Percentiles rank a stretch among this genome's conserved stretches.
Evolutionary conservation across 2,797 vertebrate genomes (phyloP).

Genomic region (Peromyscus aztecus): DNA sequence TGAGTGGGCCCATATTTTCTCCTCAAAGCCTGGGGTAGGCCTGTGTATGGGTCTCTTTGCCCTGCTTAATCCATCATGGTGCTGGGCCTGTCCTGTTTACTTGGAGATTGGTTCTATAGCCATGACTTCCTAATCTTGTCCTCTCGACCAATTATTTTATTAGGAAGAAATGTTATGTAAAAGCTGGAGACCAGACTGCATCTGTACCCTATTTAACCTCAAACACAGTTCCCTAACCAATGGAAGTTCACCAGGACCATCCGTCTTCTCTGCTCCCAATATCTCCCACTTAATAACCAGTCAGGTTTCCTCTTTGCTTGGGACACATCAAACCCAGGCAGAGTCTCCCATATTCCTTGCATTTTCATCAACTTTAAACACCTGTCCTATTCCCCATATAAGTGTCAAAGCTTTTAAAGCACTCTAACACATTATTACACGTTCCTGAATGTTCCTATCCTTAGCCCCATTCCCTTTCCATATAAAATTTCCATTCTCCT

Average conservation of each 20-base stretch:
- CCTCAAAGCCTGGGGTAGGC: background rate
- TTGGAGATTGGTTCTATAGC: background rate
- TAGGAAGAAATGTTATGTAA: background rate
- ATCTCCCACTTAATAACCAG: background rate
- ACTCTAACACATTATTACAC: background rate
- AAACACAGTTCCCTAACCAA: background rate
- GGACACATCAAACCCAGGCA: background rate
- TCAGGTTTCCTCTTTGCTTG: background rate
- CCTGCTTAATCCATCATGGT: background rate
- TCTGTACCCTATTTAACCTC: background rate
- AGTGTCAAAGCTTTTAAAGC: background rate
- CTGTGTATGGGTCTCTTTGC: background rate
- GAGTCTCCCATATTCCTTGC: background rate
- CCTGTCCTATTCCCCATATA: background rate
- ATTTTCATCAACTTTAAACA: background rate
- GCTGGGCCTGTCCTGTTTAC: background rate
- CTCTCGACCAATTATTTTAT: background rate
- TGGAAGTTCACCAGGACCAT: background rate
- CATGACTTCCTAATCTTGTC: background rate
- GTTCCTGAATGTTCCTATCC: background rate
- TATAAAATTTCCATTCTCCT: background rate
- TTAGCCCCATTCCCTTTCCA: background rate
- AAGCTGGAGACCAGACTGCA: background rate
- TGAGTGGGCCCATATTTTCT: background rate
- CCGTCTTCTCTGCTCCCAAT: background rate